phyloP scores from a whole-genome alignment of 2,888 invertebrate genomes.

The Dione vanillae region DNA sequence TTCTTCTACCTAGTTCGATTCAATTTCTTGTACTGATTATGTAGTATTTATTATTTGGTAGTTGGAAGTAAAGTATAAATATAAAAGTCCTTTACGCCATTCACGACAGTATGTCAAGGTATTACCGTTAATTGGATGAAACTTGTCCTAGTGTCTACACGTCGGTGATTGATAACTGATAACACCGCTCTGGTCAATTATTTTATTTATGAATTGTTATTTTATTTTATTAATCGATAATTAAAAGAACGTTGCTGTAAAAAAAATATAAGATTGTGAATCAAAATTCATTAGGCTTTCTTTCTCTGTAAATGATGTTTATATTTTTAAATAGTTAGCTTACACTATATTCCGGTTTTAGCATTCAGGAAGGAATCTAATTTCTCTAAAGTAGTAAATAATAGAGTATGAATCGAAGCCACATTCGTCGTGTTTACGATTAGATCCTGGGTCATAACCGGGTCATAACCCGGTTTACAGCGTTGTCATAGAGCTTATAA shows the following conservation, averaged over 20 bases:
- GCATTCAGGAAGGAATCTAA: too few species aligned
- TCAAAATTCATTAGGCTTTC: too few species aligned
- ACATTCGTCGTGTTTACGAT: too few species aligned
- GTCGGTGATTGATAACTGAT: slow-evolving; percentile 43
- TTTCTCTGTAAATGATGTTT: too few species aligned
- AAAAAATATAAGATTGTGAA: neutral
- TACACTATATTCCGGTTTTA: too few species aligned
- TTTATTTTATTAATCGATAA: slow-evolving; percentile 1
- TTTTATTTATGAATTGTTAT: slow-evolving; percentile 12
- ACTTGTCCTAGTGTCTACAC: slow-evolving; percentile 35
- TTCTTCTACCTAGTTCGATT: too few species aligned
- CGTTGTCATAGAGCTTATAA: too few species aligned
- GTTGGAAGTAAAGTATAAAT: neutral
- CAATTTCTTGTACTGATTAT: neutral
- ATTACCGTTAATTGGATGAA: slow-evolving; percentile 41
- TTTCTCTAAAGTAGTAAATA: too few species aligned
- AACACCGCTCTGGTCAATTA: slow-evolving; percentile 28
- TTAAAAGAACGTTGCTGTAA: neutral
- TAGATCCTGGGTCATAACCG: too few species aligned
- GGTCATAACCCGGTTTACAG: too few species aligned
- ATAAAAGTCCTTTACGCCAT: slow-evolving; percentile 27
- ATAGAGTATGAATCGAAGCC: too few species aligned
- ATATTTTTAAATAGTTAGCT: too few species aligned
- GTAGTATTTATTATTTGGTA: slow-evolving; percentile 9
- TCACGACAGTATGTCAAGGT: slow-evolving; percentile 35